Conservation (phyloP, 37 sponge, comb jelly and placozoan genomes). For the Cliona cf. orientalis region DNA sequence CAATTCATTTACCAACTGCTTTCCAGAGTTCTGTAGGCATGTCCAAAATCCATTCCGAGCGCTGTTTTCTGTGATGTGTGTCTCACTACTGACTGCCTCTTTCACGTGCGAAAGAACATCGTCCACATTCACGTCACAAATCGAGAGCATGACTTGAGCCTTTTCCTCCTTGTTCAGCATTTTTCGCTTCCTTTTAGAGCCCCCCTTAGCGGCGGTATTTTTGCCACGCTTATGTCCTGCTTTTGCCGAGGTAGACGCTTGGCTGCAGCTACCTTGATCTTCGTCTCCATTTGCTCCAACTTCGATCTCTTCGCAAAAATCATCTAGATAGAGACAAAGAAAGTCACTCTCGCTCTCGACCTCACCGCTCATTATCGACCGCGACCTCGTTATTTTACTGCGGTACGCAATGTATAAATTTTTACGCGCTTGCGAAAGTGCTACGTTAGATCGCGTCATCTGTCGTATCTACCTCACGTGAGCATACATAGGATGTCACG, state of each 20-base stretch:
- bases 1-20: slow-evolving; percentile 4
- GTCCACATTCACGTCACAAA: neutral
- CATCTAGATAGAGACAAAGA: slow-evolving; percentile 17
- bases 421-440: no score
- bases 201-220: neutral
- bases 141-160: slow-evolving; percentile 22
- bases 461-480: no score
- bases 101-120: slow-evolving; percentile 9
- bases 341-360: neutral
- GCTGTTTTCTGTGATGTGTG: neutral
- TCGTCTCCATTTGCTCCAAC: slow-evolving; percentile 18
- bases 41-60: slow-evolving; percentile 1
- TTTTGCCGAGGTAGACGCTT: neutral
- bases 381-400: no score
- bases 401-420: no score
- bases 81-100: neutral
- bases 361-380: neutral
- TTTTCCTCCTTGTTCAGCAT: slow-evolving; percentile 25
- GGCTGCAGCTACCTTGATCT: neutral
- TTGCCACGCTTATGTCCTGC: slow-evolving; percentile 1
- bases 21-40: neutral
- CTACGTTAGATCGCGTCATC: no score
- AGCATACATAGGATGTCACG: no score
- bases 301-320: slow-evolving; percentile 1
- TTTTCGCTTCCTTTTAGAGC: slow-evolving; percentile 1